Percentiles rank a stretch among this genome's conserved stretches.
Conservation (phyloP, 1,140 invertebrate species). For the Lutraria rhynchaena region DNA sequence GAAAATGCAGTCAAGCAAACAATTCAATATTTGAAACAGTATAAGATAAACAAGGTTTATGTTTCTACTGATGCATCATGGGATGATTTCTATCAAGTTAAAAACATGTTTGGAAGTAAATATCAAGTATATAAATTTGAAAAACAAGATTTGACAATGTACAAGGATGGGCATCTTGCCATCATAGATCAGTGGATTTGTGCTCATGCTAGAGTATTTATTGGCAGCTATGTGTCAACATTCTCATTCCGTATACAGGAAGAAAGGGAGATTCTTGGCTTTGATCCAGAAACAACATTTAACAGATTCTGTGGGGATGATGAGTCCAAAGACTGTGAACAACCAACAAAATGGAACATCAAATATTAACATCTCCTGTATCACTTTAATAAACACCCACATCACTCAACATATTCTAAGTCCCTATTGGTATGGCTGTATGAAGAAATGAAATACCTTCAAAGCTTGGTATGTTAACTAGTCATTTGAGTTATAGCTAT, state of each 20-base stretch:
- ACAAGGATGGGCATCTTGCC: slow-evolving; percentile 93
- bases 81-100: slow-evolving; percentile 69
- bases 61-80: slow-evolving; percentile 90
- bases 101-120: slow-evolving; percentile 65
- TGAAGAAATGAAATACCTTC: too few species aligned
- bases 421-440: too few species aligned
- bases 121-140: slow-evolving; percentile 82
- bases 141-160: slow-evolving; percentile 78
- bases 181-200: slow-evolving; percentile 99
- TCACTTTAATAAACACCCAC: too few species aligned
- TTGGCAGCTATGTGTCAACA: slow-evolving; percentile 96
- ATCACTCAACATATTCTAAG: too few species aligned
- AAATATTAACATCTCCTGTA: slow-evolving; percentile 25
- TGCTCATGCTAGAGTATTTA: slow-evolving; percentile 90
- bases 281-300: slow-evolving; percentile 91
- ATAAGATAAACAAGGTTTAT: slow-evolving; percentile 88
- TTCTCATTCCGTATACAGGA: slow-evolving; percentile 98
- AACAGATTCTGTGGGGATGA: slow-evolving; percentile 89
- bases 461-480: too few species aligned
- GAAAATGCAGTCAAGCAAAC: slow-evolving; percentile 89
- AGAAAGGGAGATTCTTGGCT: slow-evolving; percentile 96
- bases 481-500: too few species aligned
- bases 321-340: slow-evolving; percentile 77
- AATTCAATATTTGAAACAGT: slow-evolving; percentile 84
- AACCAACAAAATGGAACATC: slow-evolving; percentile 70